A percentile compares a stretch with the other conserved stretches of the same genome.
Evolutionary conservation across 2,797 vertebrate species (phyloP).

Genomic region (Amniataba percoides): DNA sequence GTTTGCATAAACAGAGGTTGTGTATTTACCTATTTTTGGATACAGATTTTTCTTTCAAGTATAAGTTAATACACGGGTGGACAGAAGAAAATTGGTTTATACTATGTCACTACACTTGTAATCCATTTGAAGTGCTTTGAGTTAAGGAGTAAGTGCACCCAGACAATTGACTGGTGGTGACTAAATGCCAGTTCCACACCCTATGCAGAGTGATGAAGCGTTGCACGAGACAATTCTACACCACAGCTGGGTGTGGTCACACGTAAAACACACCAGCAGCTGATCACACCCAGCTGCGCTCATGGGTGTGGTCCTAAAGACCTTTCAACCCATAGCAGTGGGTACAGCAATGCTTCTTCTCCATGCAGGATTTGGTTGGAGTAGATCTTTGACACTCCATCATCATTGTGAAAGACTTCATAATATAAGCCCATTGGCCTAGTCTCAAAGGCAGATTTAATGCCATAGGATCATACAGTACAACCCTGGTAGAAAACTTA

Average conservation of each 20-base stretch:
- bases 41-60: neutral
- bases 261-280: neutral
- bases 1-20: neutral
- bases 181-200: neutral
- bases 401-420: neutral
- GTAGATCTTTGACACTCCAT: neutral
- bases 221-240: neutral
- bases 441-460: conserved; percentile 7
- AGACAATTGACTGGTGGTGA: neutral
- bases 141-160: neutral
- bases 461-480: neutral
- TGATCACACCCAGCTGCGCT: conserved; percentile 2
- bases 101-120: neutral
- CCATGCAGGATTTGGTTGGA: neutral
- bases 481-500: conserved; percentile 6
- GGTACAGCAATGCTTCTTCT: neutral
- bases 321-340: neutral
- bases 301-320: neutral
- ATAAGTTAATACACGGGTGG: neutral
- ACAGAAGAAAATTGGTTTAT: neutral
- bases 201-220: neutral
- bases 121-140: neutral
- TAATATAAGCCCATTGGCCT: neutral
- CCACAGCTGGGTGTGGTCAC: neutral
- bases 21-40: neutral